Evolutionary conservation across 1,140 invertebrate species (phyloP).

Genomic region (Drosophila funebris): DNA sequence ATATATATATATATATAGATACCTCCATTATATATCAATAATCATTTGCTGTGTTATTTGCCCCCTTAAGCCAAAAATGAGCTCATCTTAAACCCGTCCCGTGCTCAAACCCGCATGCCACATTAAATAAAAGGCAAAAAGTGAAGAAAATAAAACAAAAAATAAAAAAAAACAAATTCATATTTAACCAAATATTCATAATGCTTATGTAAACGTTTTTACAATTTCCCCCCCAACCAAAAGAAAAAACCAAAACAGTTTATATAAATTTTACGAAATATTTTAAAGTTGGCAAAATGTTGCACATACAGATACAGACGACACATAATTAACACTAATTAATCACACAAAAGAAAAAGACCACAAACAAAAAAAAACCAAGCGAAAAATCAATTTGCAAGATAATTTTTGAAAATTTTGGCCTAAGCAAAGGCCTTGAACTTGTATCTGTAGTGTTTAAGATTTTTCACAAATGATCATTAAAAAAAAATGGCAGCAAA

Average conservation of each 20-base stretch:
- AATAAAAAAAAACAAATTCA: slow-evolving; percentile 7
- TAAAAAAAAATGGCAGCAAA: neutral
- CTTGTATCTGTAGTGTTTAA: slow-evolving; percentile 33
- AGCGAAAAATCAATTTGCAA: slow-evolving; percentile 51
- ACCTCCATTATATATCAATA: slow-evolving; percentile 69
- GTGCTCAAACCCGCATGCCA: neutral
- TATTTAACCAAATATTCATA: slow-evolving; percentile 48
- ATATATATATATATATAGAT: slow-evolving; percentile 22
- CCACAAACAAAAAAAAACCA: slow-evolving; percentile 8
- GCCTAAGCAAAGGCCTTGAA: slow-evolving; percentile 58
- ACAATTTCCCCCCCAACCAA: slow-evolving; percentile 5
- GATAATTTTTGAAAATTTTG: slow-evolving; percentile 27
- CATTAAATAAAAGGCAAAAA: neutral
- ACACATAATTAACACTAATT: slow-evolving; percentile 78
- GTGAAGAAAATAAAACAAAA: slow-evolving; percentile 6
- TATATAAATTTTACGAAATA: slow-evolving; percentile 43
- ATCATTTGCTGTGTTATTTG: slow-evolving; percentile 40
- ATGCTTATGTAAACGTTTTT: slow-evolving; percentile 68
- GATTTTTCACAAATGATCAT: slow-evolving; percentile 24
- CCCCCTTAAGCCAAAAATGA: slow-evolving; percentile 63
- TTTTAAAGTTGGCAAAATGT: slow-evolving; percentile 37
- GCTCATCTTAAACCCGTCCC: slow-evolving; percentile 56
- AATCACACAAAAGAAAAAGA: slow-evolving; percentile 55
- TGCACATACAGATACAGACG: slow-evolving; percentile 38
- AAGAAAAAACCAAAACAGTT: slow-evolving; percentile 29